A percentile compares a stretch with the other conserved stretches of the same genome.
Evolutionary conservation across 92 coral and sea anemone genomes (phyloP).

Genomic region (Palythoa grandiflora): DNA sequence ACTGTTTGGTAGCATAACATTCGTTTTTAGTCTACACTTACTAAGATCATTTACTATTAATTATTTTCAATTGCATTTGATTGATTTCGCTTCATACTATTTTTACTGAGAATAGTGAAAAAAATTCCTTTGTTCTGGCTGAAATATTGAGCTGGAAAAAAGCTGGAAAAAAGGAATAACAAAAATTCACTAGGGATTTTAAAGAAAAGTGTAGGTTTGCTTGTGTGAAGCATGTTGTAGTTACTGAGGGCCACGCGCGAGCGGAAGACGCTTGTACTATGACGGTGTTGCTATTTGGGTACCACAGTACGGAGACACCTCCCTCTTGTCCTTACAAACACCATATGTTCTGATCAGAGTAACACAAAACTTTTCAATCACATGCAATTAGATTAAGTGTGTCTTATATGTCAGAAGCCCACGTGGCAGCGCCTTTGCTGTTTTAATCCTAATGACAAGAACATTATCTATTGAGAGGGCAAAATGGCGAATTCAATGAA

Average conservation of each 20-base stretch:
- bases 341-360: slow-evolving; percentile 64
- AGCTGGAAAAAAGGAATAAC: background rate
- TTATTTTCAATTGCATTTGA: background rate
- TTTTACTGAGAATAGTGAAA: background rate
- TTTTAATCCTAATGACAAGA: slow-evolving; percentile 63
- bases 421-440: slow-evolving; percentile 65
- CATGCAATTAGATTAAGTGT: slow-evolving; percentile 72
- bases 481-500: slow-evolving; percentile 67
- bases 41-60: background rate
- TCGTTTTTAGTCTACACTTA: background rate
- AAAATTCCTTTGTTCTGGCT: background rate
- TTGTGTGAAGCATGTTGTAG: background rate
- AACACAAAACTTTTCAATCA: slow-evolving; percentile 69
- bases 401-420: slow-evolving; percentile 74
- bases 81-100: background rate
- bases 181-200: background rate
- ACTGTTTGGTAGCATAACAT: background rate
- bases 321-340: slow-evolving; percentile 58
- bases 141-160: background rate
- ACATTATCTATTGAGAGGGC: slow-evolving; percentile 63
- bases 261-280: background rate
- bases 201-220: background rate
- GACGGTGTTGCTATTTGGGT: slow-evolving; percentile 2
- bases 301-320: slow-evolving; percentile 6
- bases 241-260: background rate